Evolutionary conservation across 1,140 invertebrate genomes (phyloP), one percentile per base, ranked within the genome.

Genomic region (Palaemon carinicauda): DNA sequence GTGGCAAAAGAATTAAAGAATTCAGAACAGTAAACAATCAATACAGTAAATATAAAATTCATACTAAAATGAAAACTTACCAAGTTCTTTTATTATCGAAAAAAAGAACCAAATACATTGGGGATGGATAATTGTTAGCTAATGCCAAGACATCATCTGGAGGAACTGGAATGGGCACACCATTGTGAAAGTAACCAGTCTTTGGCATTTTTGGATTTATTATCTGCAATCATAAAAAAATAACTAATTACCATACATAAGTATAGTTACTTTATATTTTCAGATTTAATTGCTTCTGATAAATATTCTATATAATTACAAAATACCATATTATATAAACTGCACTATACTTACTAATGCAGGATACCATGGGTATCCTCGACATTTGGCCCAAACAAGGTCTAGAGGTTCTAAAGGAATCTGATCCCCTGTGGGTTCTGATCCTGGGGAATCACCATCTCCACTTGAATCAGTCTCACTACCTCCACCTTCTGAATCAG

Each of bases 281-380:
- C 3, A 19, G 79, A 3, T 17, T 51, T 21, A 78, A 80, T 19
- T 7, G 24, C 33, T 7, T 27, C 10, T 21, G 74, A 56, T 52
- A 74, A 19, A 2, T 71, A 15, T 80, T 56, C 21, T 74, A 7
- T 17, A 41, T 41, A 41, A 41, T 41, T 41, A 41, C 41, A 15
- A 41, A 33, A 41, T 50, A 5, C 12, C 12, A 4, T 54, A 29
- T 65, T 12, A 53, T 21, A 17, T 0, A 24, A 82, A 51, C n/a
- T 21, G 21, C 21, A 19, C 10, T 73, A 79, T 60, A 89, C 92
- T 92, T 90, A 94, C 93, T 77, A 99, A 92, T 0, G 97, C 98
- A 52, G 98, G 98, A 92, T 98, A 98, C 97, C 97, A 98, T 5
- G 97, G 97, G 92, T 98, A 98, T 3, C 97, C 97, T 86, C 97